Evolutionary conservation across 2,888 invertebrate species (phyloP), one percentile per base, ranked within the genome.

Genomic region (Nomada ferruginata): DNA sequence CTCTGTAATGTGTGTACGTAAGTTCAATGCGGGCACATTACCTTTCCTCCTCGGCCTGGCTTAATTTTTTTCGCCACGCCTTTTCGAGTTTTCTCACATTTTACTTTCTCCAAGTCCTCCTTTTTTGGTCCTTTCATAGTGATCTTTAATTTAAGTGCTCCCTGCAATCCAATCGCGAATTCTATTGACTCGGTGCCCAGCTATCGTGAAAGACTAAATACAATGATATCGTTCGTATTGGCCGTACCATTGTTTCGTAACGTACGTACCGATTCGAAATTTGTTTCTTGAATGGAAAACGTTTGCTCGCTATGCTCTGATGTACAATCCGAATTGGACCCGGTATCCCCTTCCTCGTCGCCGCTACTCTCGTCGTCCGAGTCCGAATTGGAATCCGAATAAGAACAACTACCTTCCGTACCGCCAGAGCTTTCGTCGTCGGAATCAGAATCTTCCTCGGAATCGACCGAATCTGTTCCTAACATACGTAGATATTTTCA

Each of bases 141-240:
- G 84, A 95, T 94, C 89, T 94, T 94, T 80, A 95, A 89, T 89
- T 94, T 95, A 53, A 95, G 91, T 59, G 94, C 94, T 76, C 94
- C 95, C 94, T 94, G 85, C 2, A 87, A 89, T 68, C 2, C 15
- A 47, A 63, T 63, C 20, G 36, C 3, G 57, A 23, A 11, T 57
- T 75, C 20, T 18, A 53, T 57, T 10, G 10, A 52, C 18, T 18
- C 0, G 23, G 10, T 1, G 11, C 7, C 5, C 15, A 1, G n/a
- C 9, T 15, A 55, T 36, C 57, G 7, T 36, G 9, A 15, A 44
- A 10, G 1, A 26, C 4, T 3, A 59, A n/a, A 1, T 1, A 47
- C 0, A n/a, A n/a, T 13, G 3, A 2, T 5, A 13, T 36, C 57
- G 66, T 57, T 20, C 7, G 7, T 36, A 36, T 36, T 36, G 0